Percentiles rank a stretch among this genome's conserved stretches.
These are phyloP conservation scores for Neopelma chrysocephalum DNA, from an alignment of 2,797 vertebrate species.

Conservation along the genomic window DNA sequence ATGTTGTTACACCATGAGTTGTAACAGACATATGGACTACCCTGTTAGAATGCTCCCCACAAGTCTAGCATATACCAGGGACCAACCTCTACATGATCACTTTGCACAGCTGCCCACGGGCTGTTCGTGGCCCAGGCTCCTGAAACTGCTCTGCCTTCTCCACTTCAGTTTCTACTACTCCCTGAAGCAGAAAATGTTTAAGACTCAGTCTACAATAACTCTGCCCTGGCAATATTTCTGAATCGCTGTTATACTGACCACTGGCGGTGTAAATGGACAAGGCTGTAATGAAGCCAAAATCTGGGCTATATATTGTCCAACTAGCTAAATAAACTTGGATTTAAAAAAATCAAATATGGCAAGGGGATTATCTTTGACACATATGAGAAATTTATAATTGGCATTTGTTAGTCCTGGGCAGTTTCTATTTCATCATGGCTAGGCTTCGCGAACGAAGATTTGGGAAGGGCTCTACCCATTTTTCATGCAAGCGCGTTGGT, in stretches of 20 bases:
- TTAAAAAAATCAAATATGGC: background rate
- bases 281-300: background rate
- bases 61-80: background rate
- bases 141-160: background rate
- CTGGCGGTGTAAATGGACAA: background rate
- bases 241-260: fast-evolving
- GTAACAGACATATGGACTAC: background rate
- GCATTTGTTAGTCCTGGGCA: background rate
- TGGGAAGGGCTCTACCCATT: no score
- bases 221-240: background rate
- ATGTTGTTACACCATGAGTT: background rate
- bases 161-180: background rate
- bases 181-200: background rate
- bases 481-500: no score
- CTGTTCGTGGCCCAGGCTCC: background rate
- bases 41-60: background rate
- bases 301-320: background rate
- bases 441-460: no score
- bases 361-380: background rate
- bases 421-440: background rate
- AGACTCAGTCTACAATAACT: background rate
- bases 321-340: background rate
- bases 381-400: background rate
- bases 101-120: background rate
- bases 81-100: background rate